Percentiles rank a stretch among this genome's conserved stretches.
These are phyloP conservation scores for Melanocharis versteri DNA, from an alignment of 2,113 vertebrate species.

Conservation along the genomic window DNA sequence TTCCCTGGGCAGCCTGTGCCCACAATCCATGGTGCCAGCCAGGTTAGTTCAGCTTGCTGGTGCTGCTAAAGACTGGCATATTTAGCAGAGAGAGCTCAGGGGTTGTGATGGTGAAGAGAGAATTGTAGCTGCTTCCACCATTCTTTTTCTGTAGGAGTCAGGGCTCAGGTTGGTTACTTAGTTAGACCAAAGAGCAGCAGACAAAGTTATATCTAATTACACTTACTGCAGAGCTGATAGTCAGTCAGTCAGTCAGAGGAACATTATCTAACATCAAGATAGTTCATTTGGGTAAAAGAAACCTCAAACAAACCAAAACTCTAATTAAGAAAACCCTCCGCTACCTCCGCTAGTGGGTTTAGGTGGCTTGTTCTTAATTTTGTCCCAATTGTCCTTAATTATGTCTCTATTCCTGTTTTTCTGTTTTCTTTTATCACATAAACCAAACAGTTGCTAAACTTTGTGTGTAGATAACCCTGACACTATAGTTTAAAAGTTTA, in stretches of 20 bases:
- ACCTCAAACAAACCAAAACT: neutral
- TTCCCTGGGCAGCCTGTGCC: neutral
- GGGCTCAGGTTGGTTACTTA: neutral
- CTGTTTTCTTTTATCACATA: neutral
- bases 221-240: neutral
- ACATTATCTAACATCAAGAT: neutral
- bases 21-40: neutral
- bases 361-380: neutral
- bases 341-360: neutral
- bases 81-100: neutral
- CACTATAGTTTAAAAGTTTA: neutral
- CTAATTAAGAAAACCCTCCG: neutral
- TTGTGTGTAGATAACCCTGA: neutral
- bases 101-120: neutral
- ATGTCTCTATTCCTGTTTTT: neutral
- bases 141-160: neutral
- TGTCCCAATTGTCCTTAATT: neutral
- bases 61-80: neutral
- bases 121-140: neutral
- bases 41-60: neutral
- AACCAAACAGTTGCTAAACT: neutral
- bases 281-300: neutral
- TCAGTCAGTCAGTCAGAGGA: neutral
- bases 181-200: neutral
- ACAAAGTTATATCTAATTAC: neutral